Conservation (phyloP, 1,140 invertebrate species). For the Mylabris phalerata region DNA sequence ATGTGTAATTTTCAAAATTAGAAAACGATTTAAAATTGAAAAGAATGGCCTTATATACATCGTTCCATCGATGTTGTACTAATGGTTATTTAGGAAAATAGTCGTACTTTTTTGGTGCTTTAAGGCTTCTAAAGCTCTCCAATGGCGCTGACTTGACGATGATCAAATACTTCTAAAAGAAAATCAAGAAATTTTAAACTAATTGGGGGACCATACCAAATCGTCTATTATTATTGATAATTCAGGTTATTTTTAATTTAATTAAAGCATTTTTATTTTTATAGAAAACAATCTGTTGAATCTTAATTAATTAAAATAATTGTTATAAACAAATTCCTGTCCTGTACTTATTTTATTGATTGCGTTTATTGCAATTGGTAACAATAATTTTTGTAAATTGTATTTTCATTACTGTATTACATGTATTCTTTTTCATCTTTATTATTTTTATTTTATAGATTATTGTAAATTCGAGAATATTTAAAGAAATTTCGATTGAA, state of each 20-base stretch:
- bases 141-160: not conserved
- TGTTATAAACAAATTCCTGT: not conserved
- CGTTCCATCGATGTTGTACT: slow-evolving; percentile 12
- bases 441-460: slow-evolving; percentile 8
- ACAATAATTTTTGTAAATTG: not conserved
- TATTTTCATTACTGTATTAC: not conserved
- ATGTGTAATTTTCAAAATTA: not conserved
- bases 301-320: no score
- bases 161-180: not conserved
- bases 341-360: slow-evolving; percentile 16
- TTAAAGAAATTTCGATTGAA: not conserved
- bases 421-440: slow-evolving; percentile 6
- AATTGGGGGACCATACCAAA: slow-evolving; percentile 8
- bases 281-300: not conserved
- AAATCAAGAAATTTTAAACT: not conserved
- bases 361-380: slow-evolving; percentile 11
- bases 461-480: no score
- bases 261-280: slow-evolving; percentile 15
- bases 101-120: slow-evolving; percentile 16
- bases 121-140: slow-evolving; percentile 11
- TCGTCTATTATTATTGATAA: not conserved
- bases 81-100: slow-evolving; percentile 8
- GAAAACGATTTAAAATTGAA: not conserved
- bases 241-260: slow-evolving; percentile 13
- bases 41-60: slow-evolving; percentile 20